phyloP scores from a whole-genome alignment of 2,888 invertebrate species.

The Volucella inflata region DNA sequence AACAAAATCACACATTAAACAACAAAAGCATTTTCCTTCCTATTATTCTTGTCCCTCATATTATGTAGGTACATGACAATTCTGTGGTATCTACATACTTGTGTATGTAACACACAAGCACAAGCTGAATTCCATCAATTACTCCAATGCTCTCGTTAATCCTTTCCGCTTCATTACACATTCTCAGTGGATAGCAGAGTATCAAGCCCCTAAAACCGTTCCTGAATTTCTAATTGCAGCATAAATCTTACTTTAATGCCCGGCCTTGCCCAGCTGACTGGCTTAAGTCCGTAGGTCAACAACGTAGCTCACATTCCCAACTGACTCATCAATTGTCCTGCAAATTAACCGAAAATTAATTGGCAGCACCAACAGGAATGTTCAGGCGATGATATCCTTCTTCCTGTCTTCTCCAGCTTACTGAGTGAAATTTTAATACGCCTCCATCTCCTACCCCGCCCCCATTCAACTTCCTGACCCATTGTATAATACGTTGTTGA shows the following conservation, averaged over 20 bases:
- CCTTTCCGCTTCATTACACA: slow-evolving; percentile 73
- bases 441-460: too few species aligned
- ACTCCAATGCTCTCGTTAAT: slow-evolving; percentile 71
- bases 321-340: slow-evolving; percentile 71
- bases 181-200: slow-evolving; percentile 51
- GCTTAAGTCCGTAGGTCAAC: slow-evolving; percentile 65
- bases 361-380: slow-evolving; percentile 53
- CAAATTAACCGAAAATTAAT: slow-evolving; percentile 73
- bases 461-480: neutral
- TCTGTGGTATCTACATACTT: slow-evolving; percentile 17
- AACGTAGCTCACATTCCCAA: slow-evolving; percentile 65
- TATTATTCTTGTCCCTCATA: too few species aligned
- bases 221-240: slow-evolving; percentile 57
- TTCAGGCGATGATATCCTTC: slow-evolving; percentile 51
- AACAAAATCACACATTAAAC: too few species aligned
- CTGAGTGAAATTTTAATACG: slow-evolving; percentile 53
- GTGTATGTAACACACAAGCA: neutral
- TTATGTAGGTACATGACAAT: slow-evolving; percentile 31
- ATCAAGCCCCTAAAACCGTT: slow-evolving; percentile 24
- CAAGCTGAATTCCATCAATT: slow-evolving; percentile 65
- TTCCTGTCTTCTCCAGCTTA: slow-evolving; percentile 47
- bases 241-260: slow-evolving; percentile 71
- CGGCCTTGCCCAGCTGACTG: slow-evolving; percentile 64
- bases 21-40: too few species aligned
- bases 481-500: neutral